Evolutionary conservation across 2,797 vertebrate genomes (phyloP), one percentile per base, ranked within the genome.

Genomic region (Otolemur crassicaudatus): DNA sequence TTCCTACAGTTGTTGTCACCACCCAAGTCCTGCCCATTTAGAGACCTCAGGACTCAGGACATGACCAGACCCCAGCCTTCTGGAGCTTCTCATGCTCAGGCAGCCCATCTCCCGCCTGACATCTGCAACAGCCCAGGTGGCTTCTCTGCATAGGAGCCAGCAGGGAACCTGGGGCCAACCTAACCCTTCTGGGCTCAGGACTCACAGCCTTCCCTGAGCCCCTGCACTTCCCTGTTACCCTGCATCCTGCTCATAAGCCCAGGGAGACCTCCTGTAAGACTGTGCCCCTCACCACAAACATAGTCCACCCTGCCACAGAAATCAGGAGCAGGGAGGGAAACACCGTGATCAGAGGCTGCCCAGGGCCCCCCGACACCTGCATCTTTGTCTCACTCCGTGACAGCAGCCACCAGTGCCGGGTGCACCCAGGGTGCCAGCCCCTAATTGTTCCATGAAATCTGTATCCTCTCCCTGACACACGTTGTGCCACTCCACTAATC

Each of bases 401-500:
- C 65, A 3, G 85, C 56, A 7, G 56, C 20, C 49, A n/a, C 27
- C 0, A 0, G 40, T 0, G 16, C 13, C 17, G 87, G 90, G 90
- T 53, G 76, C 70, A 95, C 93, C 96, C 80, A 69, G 90, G 86
- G 46, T 8, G 2, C 46, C 61, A 7, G 19, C n/a, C 22, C 63
- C 4, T 97, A 91, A 97, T 94, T 96, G 89, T 73, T 37, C 95
- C 79, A 19, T 63, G 92, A 97, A 97, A 86, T 82, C 93, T 56
- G 92, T 70, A 90, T 95, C 96, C 60, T 87, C 94, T 96, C 94
- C 84, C 97, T 84, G 98, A 72, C 96, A 88, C 11, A 25, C 34
- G 23, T 97, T 97, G 97, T 91, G 86, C 49, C 73, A 81, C 63
- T 96, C 83, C 65, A 19, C 95, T 97, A 43, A 95, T 98, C 97